Base-by-base conservation (phyloP, 2,797 vertebrate genomes). In the Holocentrus rufus region DNA sequence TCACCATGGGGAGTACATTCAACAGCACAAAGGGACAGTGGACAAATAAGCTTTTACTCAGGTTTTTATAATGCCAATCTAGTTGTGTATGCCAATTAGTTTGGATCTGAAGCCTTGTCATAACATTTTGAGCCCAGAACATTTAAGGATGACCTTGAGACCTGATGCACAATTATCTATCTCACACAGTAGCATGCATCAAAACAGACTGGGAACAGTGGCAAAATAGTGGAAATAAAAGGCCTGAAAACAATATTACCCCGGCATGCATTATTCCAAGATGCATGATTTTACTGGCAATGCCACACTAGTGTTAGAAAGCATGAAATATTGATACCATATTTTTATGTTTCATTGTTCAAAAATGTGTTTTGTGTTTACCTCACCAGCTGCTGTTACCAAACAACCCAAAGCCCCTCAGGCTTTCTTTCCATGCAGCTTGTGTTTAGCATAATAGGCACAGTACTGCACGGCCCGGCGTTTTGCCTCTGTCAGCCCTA, bases 381-480 rank as follows among this genome's bases (percentile, higher is more conserved):
- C 80, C 65, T 83, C 59, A 10, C 69, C 80, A 76, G 80, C 77
- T 83, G 76, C 76, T 83, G 77, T 81, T 82, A 76, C 76, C 70
- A 83, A 86, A 85, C 69, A 83, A 68, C 70, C 69, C 66, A 31
- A 76, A 81, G 56, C 79, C 84, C 73, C 7, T 2, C 54, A 6
- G 79, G 74, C 54, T 89, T 82, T 77, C 76, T 72, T 74, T 81
- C 42, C 69, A 81, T 59, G 77, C 31, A 47, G 62, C 70, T 72
- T 66, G 78, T 85, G 85, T 90, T 90, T 88, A 86, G 85, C 86
- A 91, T 88, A 89, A 82, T 85, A 82, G 83, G 79, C 89, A 69
- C 73, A 77, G 82, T 84, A 72, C 84, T 70, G 88, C 81, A 75
- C 84, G 86, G 69, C 81, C 82, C 53, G 30, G 79, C 53, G 63